phyloP scores from a whole-genome alignment of 2,797 vertebrate species.

The Odontamblyopus rebecca region DNA sequence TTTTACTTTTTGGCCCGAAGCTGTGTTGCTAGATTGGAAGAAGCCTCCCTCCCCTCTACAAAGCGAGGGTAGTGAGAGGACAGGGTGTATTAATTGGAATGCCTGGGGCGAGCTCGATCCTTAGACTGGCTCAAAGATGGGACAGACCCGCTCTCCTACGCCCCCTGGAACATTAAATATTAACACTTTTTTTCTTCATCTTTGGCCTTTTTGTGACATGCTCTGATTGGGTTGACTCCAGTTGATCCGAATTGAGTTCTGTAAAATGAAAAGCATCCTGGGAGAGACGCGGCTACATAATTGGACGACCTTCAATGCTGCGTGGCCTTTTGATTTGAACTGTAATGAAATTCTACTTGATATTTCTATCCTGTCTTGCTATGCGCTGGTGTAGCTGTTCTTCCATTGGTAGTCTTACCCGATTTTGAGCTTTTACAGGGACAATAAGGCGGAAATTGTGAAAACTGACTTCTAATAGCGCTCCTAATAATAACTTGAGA shows the following conservation, averaged over 20 bases:
- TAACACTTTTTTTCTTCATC: conserved; percentile 77
- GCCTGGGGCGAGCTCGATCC: conserved; percentile 62
- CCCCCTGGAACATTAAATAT: conserved; percentile 83
- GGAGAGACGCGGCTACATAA: conserved; percentile 53
- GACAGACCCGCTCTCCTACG: conserved; percentile 48
- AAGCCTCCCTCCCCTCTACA: conserved; percentile 33
- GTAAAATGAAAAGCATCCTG: conserved; percentile 58
- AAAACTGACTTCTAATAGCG: conserved; percentile 35
- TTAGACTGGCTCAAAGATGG: conserved; percentile 38
- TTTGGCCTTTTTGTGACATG: conserved; percentile 72
- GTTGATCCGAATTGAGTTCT: conserved; percentile 62
- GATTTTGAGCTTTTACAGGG: conserved; percentile 27
- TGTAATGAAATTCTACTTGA: conserved; percentile 66
- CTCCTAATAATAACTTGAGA: conserved; percentile 37
- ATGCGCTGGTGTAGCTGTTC: background rate
- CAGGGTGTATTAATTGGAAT: conserved; percentile 73
- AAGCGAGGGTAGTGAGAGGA: conserved; percentile 41
- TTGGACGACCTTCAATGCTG: conserved; percentile 56
- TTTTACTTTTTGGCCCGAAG: conserved; percentile 48
- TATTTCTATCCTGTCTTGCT: conserved; percentile 49
- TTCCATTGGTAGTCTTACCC: conserved; percentile 9
- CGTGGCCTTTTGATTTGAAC: conserved; percentile 63
- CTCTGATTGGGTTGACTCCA: conserved; percentile 73
- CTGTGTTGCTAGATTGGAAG: conserved; percentile 49
- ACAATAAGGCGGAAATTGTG: conserved; percentile 32